Evolutionary conservation across 2,113 vertebrate species (phyloP).

Genomic region (Scopus umbretta): DNA sequence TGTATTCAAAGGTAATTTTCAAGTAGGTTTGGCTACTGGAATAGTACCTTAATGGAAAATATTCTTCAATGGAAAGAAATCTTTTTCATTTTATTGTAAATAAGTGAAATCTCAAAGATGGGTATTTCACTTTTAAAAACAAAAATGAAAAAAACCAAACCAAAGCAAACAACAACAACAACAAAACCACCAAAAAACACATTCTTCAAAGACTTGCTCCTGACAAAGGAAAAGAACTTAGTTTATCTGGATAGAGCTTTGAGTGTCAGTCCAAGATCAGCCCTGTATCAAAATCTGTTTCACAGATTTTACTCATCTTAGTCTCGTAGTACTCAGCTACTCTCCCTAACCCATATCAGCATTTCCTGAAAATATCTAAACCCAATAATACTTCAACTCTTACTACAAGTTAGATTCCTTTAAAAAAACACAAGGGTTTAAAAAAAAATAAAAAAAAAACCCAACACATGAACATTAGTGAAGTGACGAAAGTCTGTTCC

Average conservation of each 20-base stretch:
- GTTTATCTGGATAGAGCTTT: not conserved
- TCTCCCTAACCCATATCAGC: not conserved
- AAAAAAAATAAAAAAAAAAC: not conserved
- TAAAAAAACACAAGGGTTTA: fast-evolving
- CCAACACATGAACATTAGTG: not conserved
- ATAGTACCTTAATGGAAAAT: not conserved
- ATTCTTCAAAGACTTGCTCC: not conserved
- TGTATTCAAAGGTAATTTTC: not conserved
- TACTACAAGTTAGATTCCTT: not conserved
- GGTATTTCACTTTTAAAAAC: not conserved
- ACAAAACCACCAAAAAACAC: not conserved
- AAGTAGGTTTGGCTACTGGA: not conserved
- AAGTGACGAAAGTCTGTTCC: not conserved
- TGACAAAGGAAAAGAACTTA: not conserved
- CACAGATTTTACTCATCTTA: not conserved
- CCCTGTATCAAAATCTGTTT: not conserved
- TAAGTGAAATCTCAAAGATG: not conserved
- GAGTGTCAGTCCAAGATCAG: not conserved
- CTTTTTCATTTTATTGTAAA: not conserved
- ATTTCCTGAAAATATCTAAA: not conserved
- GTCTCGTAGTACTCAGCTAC: not conserved
- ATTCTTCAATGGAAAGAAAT: not conserved
- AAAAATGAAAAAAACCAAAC: not conserved
- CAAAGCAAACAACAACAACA: no score
- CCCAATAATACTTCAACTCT: not conserved